Base-by-base conservation (phyloP, 2,113 vertebrate species). In the Hemicordylus capensis region DNA sequence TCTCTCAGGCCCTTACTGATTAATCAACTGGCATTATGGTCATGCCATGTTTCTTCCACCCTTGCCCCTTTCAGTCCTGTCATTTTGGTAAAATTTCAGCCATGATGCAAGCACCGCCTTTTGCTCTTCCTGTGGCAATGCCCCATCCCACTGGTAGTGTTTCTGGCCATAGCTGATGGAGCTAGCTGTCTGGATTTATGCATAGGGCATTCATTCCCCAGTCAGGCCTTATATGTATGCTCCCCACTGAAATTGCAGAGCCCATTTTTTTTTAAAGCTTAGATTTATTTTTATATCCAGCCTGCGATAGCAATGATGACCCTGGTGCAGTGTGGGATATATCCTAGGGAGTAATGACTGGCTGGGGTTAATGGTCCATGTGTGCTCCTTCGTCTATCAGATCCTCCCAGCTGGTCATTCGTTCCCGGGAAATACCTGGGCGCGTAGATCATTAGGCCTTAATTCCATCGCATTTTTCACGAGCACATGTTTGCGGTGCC, bases 381-480 rank as follows among this genome's bases (percentile, higher is more conserved):
- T 54, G 66, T 61, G 67, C 66, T 83, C 75, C 80, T 83, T 83
- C 34, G 44, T 63, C 86, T 72, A 83, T 83, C 80, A 78, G 86
- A 72, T 78, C 75, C 86, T 87, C 80, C 86, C 81, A 87, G 74
- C 80, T 78, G 80, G 86, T 77, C 86, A 87, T 87, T 87, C 66
- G 69, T 87, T 87, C 80, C 80, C 34, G 28, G 80, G 86, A 87
- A 87, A 83, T 83, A 87, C 86, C 86, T 87, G 75, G 80, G 80
- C 74, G 66, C 58, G 14, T 83, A 83, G 86, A 78, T 83, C 80
- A 83, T 87, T 83, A 87, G 74, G 66, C 64, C 34, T 83, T 87
- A 83, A 87, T 83, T 83, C 85, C 86, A 72, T 51, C 56, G 37
- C 81, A 87, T 87, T 87, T 87, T 87, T 87, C 86, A 87, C 56